Conservation (phyloP, 35 echinoderm and acorn worm genomes). For the Holothuria glaberrima region DNA sequence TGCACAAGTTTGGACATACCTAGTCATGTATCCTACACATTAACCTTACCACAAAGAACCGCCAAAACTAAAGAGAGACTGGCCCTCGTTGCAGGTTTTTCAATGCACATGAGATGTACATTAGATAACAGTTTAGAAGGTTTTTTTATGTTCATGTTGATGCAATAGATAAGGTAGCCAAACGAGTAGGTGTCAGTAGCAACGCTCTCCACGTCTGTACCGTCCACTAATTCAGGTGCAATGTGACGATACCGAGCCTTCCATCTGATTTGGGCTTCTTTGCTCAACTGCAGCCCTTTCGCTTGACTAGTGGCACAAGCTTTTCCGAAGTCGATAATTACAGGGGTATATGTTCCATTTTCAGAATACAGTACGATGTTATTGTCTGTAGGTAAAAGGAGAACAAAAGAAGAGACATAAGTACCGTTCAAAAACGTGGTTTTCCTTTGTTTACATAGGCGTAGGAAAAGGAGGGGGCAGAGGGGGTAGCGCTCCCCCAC, state of each 20-base stretch:
- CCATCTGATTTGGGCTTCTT: background rate
- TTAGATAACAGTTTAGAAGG: background rate
- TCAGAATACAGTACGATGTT: background rate
- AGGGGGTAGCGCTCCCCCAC: too few species aligned
- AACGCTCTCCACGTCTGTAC: background rate
- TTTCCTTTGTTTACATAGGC: too few species aligned
- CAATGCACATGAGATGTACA: background rate
- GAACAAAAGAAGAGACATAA: background rate
- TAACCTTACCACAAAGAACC: background rate
- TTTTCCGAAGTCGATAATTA: conserved; percentile 29
- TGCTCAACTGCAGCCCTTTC: background rate
- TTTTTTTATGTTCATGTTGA: background rate
- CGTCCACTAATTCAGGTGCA: conserved; percentile 7
- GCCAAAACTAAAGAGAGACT: background rate
- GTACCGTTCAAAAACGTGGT: too few species aligned
- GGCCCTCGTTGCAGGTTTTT: conserved; percentile 4
- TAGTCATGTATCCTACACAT: background rate
- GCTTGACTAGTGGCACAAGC: conserved; percentile 12
- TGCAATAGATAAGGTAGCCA: background rate
- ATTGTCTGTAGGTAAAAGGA: background rate
- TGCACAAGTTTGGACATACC: too few species aligned
- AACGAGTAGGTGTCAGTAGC: conserved; percentile 11
- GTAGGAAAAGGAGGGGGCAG: too few species aligned
- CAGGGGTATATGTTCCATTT: background rate
- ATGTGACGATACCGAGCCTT: background rate